Base-by-base conservation (phyloP, 2,888 invertebrate species). In the Himalopsyche anomala region DNA sequence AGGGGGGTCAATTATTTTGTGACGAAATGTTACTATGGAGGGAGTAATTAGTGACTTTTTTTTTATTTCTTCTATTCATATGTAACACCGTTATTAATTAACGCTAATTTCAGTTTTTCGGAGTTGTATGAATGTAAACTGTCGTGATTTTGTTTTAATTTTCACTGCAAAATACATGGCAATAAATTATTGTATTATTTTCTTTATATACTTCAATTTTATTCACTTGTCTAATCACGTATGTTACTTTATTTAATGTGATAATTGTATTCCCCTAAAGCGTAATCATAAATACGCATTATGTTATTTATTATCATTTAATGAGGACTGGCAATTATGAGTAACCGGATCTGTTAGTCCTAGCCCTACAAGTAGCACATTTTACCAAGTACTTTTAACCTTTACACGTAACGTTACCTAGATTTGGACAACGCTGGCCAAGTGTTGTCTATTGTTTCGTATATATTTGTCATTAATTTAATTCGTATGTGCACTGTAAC, bases 361-460 rank as follows among this genome's bases (percentile, higher is more conserved):
- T 74, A 36, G 28, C 38, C 15, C 74, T 36, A 74, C 38, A 9
- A 28, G 19, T 51, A 51, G 51, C 15, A 51, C 51, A 51, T 51
- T 51, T 51, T 51, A 19, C 28, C 38, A 74, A 36, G 74, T 36
- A 74, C 28, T 62, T 74, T 74, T 74, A 74, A 74, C 74, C 74
- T 74, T 15, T 74, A 74, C 74, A 36, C 36, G 36, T 74, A 15
- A 36, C 28, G 74, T 74, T 74, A 74, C 74, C 74, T 74, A 74
- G 74, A 12, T 74, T 74, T 9, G 15, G 36, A 15, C 74, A 74
- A 38, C 15, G 15, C 51, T 15, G 51, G 36, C 74, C 62, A 62
- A 36, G 74, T 74, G 36, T 38, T 74, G 74, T 15, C 74, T 74
- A 74, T 74, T 74, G 74, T 74, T 74, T 74, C 74, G 15, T 36